Evolutionary conservation across 2,113 vertebrate genomes (phyloP), one percentile per base, ranked within the genome.

Genomic region (Odontesthes bonariensis): DNA sequence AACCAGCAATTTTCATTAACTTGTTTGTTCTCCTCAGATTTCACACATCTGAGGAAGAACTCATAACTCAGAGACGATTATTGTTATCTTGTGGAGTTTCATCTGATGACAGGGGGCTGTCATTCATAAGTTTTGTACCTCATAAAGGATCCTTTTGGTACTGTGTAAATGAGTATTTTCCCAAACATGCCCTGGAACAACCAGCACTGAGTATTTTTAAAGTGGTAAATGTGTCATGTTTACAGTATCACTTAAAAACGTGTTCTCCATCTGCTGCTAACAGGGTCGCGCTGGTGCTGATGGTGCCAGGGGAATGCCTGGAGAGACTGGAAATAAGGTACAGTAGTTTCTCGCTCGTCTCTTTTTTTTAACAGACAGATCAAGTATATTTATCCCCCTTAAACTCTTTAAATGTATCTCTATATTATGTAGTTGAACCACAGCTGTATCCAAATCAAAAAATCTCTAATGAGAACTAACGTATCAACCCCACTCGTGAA

Each of bases 231-330:
- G 6, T 56, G 7, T 32, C 22, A 14, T 11, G 19, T 44, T 44
- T 7, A n/a, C 3, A 31, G 8, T 31, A 19, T 46, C 8, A 23
- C 20, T 3, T 47, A 6, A 6, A 55, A 2, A 42, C 13, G 11
- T 1, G 17, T 13, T 20, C 14, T 27, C 27, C 52, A 17, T 75
- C 31, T 54, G n/a, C 35, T 78, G 12, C 32, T 54, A 10, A 42
- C 82, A 99, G 98, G 98, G 98, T 58, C 97, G 97, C 3, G 92
- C 96, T 7, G 98, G 98, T 86, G 93, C 96, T 31, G 97, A 99
- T 74, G 98, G 98, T 52, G 95, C 96, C 78, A 92, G 98, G 83
- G 97, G 98, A 82, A 98, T 99, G 96, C 97, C 98, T 2, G 98
- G 98, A 89, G 96, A 98, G 78, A 7, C 95, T 5, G 98, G 98